These are phyloP conservation scores for Brachystomella parvula DNA, from an alignment of 1,140 invertebrate genomes.

Conservation along the genomic window DNA sequence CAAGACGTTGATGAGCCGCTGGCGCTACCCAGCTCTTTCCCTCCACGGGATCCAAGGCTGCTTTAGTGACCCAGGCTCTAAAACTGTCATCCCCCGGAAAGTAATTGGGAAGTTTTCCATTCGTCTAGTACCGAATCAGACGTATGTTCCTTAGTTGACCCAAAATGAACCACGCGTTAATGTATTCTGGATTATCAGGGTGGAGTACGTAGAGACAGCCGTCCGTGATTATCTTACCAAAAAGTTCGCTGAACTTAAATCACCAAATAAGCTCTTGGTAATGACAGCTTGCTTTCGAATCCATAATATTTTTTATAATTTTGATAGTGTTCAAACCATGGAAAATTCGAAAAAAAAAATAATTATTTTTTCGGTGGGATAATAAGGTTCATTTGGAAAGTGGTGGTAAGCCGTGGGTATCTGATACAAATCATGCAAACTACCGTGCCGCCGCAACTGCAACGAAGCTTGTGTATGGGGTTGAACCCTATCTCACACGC, in stretches of 20 bases:
- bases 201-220: conserved; percentile 62
- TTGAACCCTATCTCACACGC: conserved; percentile 86
- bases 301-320: conserved; percentile 12
- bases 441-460: conserved; percentile 81
- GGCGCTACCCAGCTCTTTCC: conserved; percentile 81
- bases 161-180: too few relatives aligned
- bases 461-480: conserved; percentile 79
- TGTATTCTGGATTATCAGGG: too few relatives aligned
- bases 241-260: conserved; percentile 58
- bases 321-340: neutral
- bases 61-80: conserved; percentile 65
- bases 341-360: neutral
- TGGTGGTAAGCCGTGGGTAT: conserved; percentile 81
- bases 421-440: conserved; percentile 83
- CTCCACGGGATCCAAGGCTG: conserved; percentile 91
- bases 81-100: conserved; percentile 91
- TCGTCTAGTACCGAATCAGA: conserved; percentile 85
- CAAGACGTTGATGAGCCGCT: conserved; percentile 69
- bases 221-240: conserved; percentile 67
- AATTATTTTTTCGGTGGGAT: neutral
- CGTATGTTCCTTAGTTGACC: too few relatives aligned
- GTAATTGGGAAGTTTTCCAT: conserved; percentile 95
- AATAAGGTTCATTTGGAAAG: conserved; percentile 55
- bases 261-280: conserved; percentile 79
- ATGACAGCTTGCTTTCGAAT: conserved; percentile 27